Percentiles rank a stretch among this genome's conserved stretches.
phyloP scores from a whole-genome alignment of 2,797 vertebrate species.

The Acanthornis magna region DNA sequence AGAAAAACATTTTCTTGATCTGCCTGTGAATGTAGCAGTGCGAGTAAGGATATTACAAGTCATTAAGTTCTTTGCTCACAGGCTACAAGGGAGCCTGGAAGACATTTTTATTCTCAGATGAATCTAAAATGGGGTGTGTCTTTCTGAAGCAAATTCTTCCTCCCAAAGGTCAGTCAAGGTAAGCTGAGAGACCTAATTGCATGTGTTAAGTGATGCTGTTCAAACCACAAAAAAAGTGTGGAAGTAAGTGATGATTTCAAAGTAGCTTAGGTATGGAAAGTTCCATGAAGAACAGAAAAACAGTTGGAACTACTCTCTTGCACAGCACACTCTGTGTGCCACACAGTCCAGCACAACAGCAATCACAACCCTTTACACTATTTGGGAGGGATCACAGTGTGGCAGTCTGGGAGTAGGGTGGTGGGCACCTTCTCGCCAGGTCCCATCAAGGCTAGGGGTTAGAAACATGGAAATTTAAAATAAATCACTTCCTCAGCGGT shows the following conservation, averaged over 20 bases:
- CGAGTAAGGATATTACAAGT: neutral
- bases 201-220: neutral
- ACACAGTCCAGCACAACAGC: neutral
- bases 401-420: neutral
- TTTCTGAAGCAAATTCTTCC: neutral
- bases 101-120: neutral
- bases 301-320: neutral
- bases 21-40: neutral
- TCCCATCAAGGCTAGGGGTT: neutral
- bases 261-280: neutral
- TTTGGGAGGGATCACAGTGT: neutral
- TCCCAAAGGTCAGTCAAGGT: neutral
- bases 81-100: neutral
- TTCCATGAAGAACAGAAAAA: neutral
- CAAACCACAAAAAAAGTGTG: neutral
- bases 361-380: neutral
- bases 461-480: neutral
- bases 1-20: neutral
- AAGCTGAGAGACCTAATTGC: neutral
- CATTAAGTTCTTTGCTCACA: neutral
- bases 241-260: neutral
- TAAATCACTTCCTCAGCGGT: neutral
- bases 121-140: neutral
- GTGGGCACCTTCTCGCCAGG: neutral
- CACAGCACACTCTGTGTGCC: neutral